Evolutionary conservation across 2,888 invertebrate species (phyloP), one percentile per base, ranked within the genome.

Genomic region (Aromia moschata): DNA sequence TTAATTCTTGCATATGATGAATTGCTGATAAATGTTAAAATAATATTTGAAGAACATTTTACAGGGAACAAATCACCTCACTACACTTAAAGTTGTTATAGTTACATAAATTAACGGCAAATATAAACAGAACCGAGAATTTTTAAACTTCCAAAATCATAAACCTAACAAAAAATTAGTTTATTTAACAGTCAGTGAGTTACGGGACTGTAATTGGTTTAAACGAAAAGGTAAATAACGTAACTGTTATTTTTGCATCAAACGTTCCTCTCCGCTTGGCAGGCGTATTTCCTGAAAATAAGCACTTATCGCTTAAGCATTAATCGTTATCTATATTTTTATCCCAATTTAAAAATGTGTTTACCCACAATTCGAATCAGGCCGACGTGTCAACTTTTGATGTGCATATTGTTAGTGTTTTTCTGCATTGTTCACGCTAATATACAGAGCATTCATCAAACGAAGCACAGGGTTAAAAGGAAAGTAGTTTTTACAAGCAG

Each of bases 401-500:
- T 58, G 18, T 40, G 54, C 36, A 37, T 58, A 12, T 30, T 58
- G 1, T 1, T 52, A 12, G 25, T 58, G 10, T 12, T 58, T 16
- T 56, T 41, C 57, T 53, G 47, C 38, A 15, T 58, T 5, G 54
- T 55, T 47, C 54, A 36, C 1, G 64, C 46, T 10, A 46, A 58
- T 20, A 58, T 53, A 33, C 55, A 60, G 7, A 46, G 56, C 14
- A 58, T 53, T 41, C 55, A 60, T 4, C 59, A 67, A 38, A 31
- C 62, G 4, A 73, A 70, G 63, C 71, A 72, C 47, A 69, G 79
- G 30, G 73, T 77, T 1, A 77, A 75, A 55, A 69, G 80, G 58
- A 78, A 72, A 69, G 74, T 80, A 1, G 65, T 79, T 25, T 81
- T 81, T 61, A 77, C 73, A 4, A 80, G 81, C 69, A 80, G 79